Evolutionary conservation across 2,888 invertebrate species (phyloP), one percentile per base, ranked within the genome.

Genomic region (Drosophila planitibia): DNA sequence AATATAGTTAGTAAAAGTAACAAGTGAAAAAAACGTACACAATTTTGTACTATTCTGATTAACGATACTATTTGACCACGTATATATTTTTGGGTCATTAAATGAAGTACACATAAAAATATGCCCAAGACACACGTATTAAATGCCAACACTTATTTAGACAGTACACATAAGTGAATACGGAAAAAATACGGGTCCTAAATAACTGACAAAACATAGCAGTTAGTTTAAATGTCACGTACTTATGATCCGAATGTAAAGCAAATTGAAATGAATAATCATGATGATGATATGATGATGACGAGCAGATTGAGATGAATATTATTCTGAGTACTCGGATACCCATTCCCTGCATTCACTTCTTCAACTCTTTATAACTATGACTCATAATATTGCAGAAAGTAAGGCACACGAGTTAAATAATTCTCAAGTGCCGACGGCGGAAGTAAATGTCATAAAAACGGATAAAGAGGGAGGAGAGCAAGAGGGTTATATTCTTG

Each of bases 381-480:
- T 78, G 74, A 74, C 78, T 78, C 70, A 78, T 41, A 25, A 39
- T 28, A 14, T 57, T 22, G 30, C 47, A 53, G 35, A 61, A 55
- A 28, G 37, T 64, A 49, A 76, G 28, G 58, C 62, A 79, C 68
- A 55, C 41, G 58, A 55, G 39, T 66, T 67, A 57, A 68, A 59
- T 39, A 53, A 60, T 54, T 63, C 57, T 67, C 39, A 64, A 57
- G 61, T 72, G 62, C 57, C 41, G 57, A 16, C 70, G 52, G 66
- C 86, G 86, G 86, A 86, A 86, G 76, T 84, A 78, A 79, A 70
- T 79, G 84, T 78, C 89, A 74, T 85, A 73, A 85, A 82, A 70
- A 33, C n/a, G 44, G 30, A n/a, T 9, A 10, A 33, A 22, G 52
- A 14, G 51, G 12, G 3, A 2, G 10, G n/a, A n/a, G 33, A 0